A percentile compares a stretch with the other conserved stretches of the same genome.
Evolutionary conservation across 2,797 vertebrate species (phyloP).

Genomic region (Spizella passerina): DNA sequence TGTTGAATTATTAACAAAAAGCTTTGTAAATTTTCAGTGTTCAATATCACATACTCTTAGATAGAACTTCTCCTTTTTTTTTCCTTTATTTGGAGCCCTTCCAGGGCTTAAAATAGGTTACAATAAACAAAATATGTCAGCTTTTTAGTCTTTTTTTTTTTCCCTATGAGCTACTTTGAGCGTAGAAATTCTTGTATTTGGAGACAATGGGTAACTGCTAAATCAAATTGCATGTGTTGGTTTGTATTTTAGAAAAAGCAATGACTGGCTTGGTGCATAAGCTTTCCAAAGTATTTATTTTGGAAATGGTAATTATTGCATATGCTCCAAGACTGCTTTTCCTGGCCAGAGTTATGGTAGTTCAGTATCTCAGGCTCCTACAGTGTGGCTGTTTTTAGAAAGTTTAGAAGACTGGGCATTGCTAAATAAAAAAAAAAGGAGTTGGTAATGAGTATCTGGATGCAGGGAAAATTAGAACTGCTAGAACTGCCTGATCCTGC

Average conservation of each 20-base stretch:
- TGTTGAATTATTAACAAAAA: not conserved
- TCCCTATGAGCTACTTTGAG: not conserved
- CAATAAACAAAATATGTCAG: not conserved
- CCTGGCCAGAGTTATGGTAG: not conserved
- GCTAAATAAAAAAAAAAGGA: not conserved
- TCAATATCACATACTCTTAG: not conserved
- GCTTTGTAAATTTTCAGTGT: not conserved
- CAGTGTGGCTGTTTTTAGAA: not conserved
- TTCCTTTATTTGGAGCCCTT: not conserved
- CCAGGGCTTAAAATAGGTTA: not conserved
- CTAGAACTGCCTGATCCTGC: not conserved
- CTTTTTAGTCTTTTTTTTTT: accelerated
- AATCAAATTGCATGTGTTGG: not conserved
- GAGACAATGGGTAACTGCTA: not conserved
- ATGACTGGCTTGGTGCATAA: not conserved
- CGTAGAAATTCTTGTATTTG: not conserved
- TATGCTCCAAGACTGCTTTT: not conserved
- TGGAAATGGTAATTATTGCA: not conserved
- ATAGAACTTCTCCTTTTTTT: not conserved
- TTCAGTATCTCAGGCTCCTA: not conserved
- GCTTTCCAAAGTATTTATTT: not conserved
- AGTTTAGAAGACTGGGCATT: not conserved
- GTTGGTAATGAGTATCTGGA: not conserved
- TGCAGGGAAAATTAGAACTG: not conserved
- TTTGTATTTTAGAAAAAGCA: not conserved